phyloP scores from a whole-genome alignment of 2,888 invertebrate species.

The Zootermopsis nevadensis region DNA sequence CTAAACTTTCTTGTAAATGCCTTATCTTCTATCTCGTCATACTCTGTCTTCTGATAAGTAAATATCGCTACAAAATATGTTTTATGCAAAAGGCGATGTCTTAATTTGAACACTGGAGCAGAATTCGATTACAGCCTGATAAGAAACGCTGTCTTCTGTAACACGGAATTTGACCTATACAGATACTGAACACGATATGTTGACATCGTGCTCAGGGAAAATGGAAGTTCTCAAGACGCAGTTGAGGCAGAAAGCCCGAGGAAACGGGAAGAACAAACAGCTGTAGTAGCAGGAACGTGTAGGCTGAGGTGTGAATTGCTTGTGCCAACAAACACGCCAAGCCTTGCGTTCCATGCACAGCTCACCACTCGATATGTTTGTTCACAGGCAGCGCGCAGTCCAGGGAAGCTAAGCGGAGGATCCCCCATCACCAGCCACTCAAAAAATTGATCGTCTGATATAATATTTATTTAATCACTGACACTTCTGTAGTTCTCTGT shows the following conservation, averaged over 20 bases:
- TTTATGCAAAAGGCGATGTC: too few species aligned
- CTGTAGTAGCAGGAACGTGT: constrained; percentile 23
- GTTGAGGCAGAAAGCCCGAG: background rate
- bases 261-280: constrained; percentile 8
- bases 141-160: too few species aligned
- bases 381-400: background rate
- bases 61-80: too few species aligned
- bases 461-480: too few species aligned
- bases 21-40: too few species aligned
- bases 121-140: too few species aligned
- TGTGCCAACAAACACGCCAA: constrained; percentile 38
- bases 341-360: background rate
- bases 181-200: background rate
- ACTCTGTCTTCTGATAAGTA: too few species aligned
- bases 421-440: background rate
- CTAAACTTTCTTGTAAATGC: too few species aligned
- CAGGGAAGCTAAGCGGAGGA: background rate
- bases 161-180: too few species aligned
- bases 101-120: too few species aligned
- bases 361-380: constrained; percentile 27
- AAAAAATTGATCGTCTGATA: too few species aligned
- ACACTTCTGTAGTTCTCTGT: too few species aligned
- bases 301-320: constrained; percentile 34
- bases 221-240: background rate
- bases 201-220: background rate